These are phyloP conservation scores for Emydocephalus ijimae DNA, from an alignment of 2,113 vertebrate species.

Conservation along the genomic window DNA sequence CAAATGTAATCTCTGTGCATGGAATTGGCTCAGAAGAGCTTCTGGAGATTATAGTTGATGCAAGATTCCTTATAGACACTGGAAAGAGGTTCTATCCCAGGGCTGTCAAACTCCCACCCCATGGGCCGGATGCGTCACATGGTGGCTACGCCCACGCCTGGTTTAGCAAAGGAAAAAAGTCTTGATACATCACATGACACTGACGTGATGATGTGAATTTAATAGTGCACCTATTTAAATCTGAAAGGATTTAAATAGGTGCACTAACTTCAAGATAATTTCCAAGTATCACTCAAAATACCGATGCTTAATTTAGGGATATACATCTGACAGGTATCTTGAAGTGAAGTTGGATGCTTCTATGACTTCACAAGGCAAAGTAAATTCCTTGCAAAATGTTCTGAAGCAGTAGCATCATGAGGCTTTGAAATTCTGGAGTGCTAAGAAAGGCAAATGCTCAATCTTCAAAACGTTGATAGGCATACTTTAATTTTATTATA, in stretches of 20 bases:
- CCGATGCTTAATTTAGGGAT: not conserved
- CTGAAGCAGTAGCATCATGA: not conserved
- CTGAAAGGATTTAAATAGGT: not conserved
- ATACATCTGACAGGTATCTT: not conserved
- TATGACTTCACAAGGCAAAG: not conserved
- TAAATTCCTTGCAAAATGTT: not conserved
- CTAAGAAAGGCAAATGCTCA: not conserved
- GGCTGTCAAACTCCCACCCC: too few relatives aligned
- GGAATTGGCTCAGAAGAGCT: not conserved
- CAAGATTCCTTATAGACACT: not conserved
- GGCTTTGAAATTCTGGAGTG: not conserved
- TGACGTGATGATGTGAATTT: too few relatives aligned
- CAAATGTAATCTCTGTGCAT: not conserved
- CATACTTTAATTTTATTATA: not conserved
- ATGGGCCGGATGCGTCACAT: too few relatives aligned
- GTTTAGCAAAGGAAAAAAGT: too few relatives aligned
- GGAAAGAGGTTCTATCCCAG: not conserved
- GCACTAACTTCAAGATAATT: not conserved
- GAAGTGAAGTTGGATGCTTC: not conserved
- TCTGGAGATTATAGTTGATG: not conserved
- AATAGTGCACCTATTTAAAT: too few relatives aligned
- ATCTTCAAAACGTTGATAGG: not conserved
- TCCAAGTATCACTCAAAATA: not conserved
- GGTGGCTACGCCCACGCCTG: too few relatives aligned
- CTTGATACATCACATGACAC: too few relatives aligned